phyloP scores from a whole-genome alignment of 2,888 invertebrate species.

The Brachypalpus laphriformis region DNA sequence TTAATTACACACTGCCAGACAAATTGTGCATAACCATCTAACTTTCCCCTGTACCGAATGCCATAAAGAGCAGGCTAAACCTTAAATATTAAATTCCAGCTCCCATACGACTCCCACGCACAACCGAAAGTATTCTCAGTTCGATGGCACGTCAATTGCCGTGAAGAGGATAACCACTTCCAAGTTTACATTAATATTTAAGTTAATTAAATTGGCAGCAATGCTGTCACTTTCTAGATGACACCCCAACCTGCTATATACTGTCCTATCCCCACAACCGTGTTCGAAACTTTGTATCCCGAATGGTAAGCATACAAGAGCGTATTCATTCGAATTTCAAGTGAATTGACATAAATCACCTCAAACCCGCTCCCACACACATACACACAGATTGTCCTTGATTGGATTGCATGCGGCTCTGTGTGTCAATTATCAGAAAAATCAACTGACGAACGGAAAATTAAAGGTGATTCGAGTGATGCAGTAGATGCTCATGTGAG shows the following conservation, averaged over 20 bases:
- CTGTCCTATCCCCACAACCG: too few species aligned
- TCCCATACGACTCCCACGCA: neutral
- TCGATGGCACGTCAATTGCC: neutral
- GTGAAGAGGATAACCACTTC: neutral
- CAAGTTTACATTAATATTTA: constrained; percentile 37
- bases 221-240: constrained; percentile 3
- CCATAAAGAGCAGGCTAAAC: neutral
- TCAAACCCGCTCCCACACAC: constrained; percentile 16
- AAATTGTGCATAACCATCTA: too few species aligned
- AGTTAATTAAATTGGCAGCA: constrained; percentile 24
- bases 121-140: neutral
- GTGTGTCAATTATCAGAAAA: neutral
- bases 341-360: constrained; percentile 39
- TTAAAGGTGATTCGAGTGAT: constrained; percentile 39
- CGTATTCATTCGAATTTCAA: constrained; percentile 22
- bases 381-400: constrained; percentile 33
- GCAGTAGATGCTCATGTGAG: constrained; percentile 19
- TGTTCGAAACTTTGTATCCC: neutral
- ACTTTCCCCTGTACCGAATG: neutral
- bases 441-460: constrained; percentile 1
- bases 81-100: neutral
- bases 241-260: neutral
- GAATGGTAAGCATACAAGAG: neutral
- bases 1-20: too few species aligned
- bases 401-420: constrained; percentile 5